Conservation (phyloP, 2,888 invertebrate species). For the Acleris literana region DNA sequence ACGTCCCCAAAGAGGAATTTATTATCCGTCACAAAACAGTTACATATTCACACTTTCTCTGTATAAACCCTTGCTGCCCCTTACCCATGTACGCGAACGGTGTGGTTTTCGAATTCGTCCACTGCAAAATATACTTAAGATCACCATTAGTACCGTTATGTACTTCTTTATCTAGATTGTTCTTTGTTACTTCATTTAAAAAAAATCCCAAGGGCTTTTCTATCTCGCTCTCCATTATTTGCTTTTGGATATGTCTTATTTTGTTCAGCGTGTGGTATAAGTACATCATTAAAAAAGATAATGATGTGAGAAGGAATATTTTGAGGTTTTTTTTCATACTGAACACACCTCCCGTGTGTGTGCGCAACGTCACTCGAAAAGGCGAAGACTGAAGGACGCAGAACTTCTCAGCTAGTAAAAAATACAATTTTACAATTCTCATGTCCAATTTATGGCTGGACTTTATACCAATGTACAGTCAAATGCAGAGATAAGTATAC, state of each 20-base stretch:
- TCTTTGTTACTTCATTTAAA: background rate
- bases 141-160: conserved; percentile 15
- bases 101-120: conserved; percentile 48
- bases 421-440: no score
- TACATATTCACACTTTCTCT: conserved; percentile 53
- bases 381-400: no score
- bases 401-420: no score
- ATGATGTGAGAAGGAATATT: conserved; percentile 17
- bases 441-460: no score
- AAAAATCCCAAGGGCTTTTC: conserved; percentile 25
- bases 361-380: no score
- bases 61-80: conserved; percentile 51
- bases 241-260: no score
- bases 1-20: conserved; percentile 47
- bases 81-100: conserved; percentile 54
- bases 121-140: conserved; percentile 59
- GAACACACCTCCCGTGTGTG: no score
- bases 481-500: no score
- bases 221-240: conserved; percentile 23
- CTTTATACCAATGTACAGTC: no score
- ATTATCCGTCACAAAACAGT: conserved; percentile 62
- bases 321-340: background rate
- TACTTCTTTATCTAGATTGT: background rate
- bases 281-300: conserved; percentile 11
- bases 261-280: conserved; percentile 11